Base-by-base conservation (phyloP, 1,140 invertebrate species). In the Drosophila cardini region DNA sequence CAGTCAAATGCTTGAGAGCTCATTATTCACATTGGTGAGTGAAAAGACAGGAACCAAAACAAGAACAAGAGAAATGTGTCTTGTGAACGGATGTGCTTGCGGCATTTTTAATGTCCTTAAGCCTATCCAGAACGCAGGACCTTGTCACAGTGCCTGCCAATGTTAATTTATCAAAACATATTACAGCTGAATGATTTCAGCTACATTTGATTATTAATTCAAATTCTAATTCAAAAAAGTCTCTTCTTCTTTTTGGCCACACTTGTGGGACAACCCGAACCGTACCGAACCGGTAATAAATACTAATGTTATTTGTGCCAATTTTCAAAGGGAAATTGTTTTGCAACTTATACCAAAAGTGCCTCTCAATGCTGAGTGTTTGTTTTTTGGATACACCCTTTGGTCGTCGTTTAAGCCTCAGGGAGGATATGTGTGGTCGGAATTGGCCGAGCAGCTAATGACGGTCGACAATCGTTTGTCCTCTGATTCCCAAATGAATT, bases 111-210 rank as follows among this genome's bases (percentile, higher is more conserved):
- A 79, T 67, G 40, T 62, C 61, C 50, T 73, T 67, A 67, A 80
- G 55, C 64, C 34, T 46, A n/a, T 11, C 13, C 15, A 34, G 30
- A 8, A 36, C 7, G 4, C 21, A 30, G 11, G 10, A 36, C 15
- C 43, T 36, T 52, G 46, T 58, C 46, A 53, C 45, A 38, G 11
- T 46, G 13, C 34, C 40, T 42, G 40, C 32, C 38, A 45, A 58
- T 38, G 56, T 46, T 56, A 50, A 78, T 85, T 78, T 78, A 75
- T 87, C 67, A 78, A 81, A 72, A 74, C 61, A 67, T 72, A 67
- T 67, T 61, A 48, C 57, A 48, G 65, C 42, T 56, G 15, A 40
- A 16, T 15, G 70, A 69, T 52, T 48, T 75, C 6, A n/a, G 26
- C 52, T 40, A 45, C 36, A 18, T 4, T 46, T 60, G 36, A 32